Evolutionary conservation across 2,797 vertebrate genomes (phyloP), one percentile per base, ranked within the genome.

Genomic region (Sebastolobus alascanus): DNA sequence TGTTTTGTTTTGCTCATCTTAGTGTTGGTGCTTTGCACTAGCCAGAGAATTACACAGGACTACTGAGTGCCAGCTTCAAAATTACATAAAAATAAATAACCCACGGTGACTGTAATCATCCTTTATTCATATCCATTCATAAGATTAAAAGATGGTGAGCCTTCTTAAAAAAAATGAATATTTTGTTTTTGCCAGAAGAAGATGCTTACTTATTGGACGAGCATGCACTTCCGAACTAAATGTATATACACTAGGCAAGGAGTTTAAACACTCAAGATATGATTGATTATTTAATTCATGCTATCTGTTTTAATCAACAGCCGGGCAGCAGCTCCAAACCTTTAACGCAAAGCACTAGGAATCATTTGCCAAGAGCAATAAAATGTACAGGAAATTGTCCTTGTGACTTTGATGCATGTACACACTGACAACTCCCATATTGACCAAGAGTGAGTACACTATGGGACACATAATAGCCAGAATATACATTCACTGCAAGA

Each of bases 281-380:
- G 25, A 82, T 84, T 65, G 0, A 35, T 68, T 81, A 16, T 29
- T 73, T 37, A 52, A 79, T 70, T 43, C 7, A 58, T 75, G 75
- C 77, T 25, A 59, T 66, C 54, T 27, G 52, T 78, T 83, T 72
- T 67, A 69, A 78, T 79, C 65, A 78, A 58, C 55, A 66, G 38
- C 50, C 2, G 2, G 8, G 54, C 56, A 59, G 68, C 68, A 38
- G 69, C 66, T 58, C 35, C 29, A 10, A 74, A 76, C 40, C 55
- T 73, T 64, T 52, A 76, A 68, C 25, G 43, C 29, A 69, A 68
- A 80, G 37, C 59, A 54, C 59, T n/a, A 20, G 46, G 29, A 58
- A 37, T 68, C 12, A 10, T 87, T 84, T 76, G 58, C 73, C 46
- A 73, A 64, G 55, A 68, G 66, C 72, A 75, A 77, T 81, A 79